Conservation (phyloP, 2,797 vertebrate genomes). For the Pseudocheirus occidentalis region DNA sequence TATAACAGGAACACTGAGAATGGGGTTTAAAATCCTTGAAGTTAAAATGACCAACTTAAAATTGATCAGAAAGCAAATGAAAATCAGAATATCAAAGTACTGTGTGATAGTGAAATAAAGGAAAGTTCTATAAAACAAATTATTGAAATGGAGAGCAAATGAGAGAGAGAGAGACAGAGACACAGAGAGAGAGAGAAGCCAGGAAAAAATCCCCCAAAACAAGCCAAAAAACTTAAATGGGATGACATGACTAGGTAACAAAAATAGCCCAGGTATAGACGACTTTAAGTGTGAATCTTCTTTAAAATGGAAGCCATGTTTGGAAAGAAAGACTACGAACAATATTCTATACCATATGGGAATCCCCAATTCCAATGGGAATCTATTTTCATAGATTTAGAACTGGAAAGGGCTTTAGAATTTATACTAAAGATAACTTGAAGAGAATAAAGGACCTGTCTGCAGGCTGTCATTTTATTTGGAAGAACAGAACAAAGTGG, state of each 20-base stretch:
- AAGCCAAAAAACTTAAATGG: not conserved
- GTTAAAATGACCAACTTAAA: not conserved
- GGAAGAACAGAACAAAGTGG: not conserved
- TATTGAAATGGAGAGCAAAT: not conserved
- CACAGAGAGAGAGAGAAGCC: not conserved
- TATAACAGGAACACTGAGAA: not conserved
- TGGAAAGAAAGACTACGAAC: not conserved
- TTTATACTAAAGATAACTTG: not conserved
- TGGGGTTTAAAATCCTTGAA: not conserved
- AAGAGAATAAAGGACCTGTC: not conserved
- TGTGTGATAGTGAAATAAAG: not conserved
- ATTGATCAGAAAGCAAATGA: not conserved
- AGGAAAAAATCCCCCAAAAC: not conserved
- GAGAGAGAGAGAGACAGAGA: not conserved
- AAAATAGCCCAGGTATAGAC: not conserved
- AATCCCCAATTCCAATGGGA: not conserved
- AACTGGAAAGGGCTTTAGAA: not conserved
- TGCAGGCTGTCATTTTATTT: not conserved
- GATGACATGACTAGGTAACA: not conserved
- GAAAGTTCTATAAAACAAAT: not conserved
- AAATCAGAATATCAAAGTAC: not conserved
- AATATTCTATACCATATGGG: not conserved
- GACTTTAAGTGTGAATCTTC: not conserved
- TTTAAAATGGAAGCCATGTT: not conserved
- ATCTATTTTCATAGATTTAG: not conserved